Evolutionary conservation across 2,888 invertebrate species (phyloP), one percentile per base, ranked within the genome.

Genomic region (Drosophila anomelani): DNA sequence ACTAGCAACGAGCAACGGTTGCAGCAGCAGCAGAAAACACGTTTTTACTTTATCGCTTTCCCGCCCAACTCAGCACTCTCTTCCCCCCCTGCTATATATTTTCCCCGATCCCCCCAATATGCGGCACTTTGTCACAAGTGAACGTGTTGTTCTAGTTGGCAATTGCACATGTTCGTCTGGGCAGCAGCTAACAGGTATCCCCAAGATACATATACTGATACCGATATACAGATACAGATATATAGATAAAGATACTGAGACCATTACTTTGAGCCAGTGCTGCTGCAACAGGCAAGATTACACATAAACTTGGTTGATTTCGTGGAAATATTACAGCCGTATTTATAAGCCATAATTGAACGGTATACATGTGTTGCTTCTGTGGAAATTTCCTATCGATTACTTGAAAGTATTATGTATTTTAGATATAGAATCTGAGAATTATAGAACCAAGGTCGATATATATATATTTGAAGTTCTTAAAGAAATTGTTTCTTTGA

Each of bases 141-240:
- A 88, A 85, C 83, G 88, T 84, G 83, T 80, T 83, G 83, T 84
- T 84, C 88, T 86, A 84, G 88, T 84, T 84, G 86, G 84, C 83
- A 80, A 85, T 83, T 85, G 88, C 80, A 82, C 83, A 88, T 85
- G 75, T 72, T 72, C 59, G 60, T 51, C 59, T 70, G 72, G 62
- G 55, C 61, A 70, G 32, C 67, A 57, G 74, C 75, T 74, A 68
- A 68, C 67, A 68, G 70, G 69, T 69, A 71, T 60, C 72, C 46
- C 73, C 71, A 36, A 51, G 73, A 62, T 71, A 69, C 71, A 53
- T 38, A 67, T 36, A 57, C 13, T n/a, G 55, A 38, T 71, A 60
- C 41, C 15, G 67, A 82, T 77, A 82, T 77, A 79, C 49, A 78
- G 54, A 36, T 70, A 54, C 46, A 12, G 62, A 82, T 75, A 82